These are phyloP conservation scores for Denticeps clupeoides DNA, from an alignment of 2,797 vertebrate genomes.

Conservation along the genomic window DNA sequence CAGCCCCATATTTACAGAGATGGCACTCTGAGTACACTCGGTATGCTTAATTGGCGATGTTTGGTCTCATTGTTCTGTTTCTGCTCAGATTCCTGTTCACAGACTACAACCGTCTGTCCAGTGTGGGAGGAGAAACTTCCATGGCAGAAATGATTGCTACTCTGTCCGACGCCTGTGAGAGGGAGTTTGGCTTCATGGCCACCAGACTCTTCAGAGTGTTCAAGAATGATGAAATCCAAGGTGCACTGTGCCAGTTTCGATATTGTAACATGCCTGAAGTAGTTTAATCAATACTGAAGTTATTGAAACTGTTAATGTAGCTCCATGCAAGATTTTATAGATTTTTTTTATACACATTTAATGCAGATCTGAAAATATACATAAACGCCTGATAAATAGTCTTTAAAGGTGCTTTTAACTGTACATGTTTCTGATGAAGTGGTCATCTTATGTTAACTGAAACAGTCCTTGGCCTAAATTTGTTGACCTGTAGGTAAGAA, in stretches of 20 bases:
- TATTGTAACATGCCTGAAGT: neutral
- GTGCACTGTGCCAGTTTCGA: conserved; percentile 37
- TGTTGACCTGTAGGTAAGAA: conserved; percentile 72
- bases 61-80: too few relatives aligned
- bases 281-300: neutral
- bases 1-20: neutral
- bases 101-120: conserved; percentile 93
- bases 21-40: neutral
- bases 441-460: too few relatives aligned
- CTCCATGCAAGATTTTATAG: neutral
- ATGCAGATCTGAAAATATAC: too few relatives aligned
- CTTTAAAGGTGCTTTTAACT: neutral
- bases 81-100: conserved; percentile 86
- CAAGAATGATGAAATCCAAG: conserved; percentile 89
- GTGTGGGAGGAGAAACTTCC: conserved; percentile 94
- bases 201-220: conserved; percentile 93
- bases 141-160: conserved; percentile 99
- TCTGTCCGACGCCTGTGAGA: conserved; percentile 90
- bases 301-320: neutral
- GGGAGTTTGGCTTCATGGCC: conserved; percentile 97
- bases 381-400: too few relatives aligned
- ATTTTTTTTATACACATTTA: neutral
- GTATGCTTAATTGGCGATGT: too few relatives aligned
- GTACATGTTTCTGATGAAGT: too few relatives aligned
- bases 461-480: too few relatives aligned